Evolutionary conservation across 2,797 vertebrate genomes (phyloP).

Genomic region (Pseudotriccus pelzelni): DNA sequence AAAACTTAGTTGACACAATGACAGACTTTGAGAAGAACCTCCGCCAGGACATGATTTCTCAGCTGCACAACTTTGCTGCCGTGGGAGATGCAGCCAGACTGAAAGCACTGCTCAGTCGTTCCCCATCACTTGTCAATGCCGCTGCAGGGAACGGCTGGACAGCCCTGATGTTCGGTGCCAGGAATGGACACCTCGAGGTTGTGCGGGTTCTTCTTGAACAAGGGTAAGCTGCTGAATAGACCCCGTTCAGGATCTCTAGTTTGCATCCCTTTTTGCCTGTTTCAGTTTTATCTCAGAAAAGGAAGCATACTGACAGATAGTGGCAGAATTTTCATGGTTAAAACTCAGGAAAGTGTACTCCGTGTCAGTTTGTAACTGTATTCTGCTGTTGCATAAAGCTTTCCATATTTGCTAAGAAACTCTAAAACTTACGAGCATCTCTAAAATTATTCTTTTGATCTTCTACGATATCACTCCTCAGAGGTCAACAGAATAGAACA

Average conservation of each 20-base stretch:
- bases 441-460: background rate
- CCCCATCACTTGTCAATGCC: constrained; percentile 80
- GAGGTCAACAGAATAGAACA: background rate
- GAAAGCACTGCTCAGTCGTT: constrained; percentile 71
- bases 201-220: constrained; percentile 81
- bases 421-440: background rate
- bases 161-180: constrained; percentile 88
- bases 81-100: constrained; percentile 80
- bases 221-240: constrained; percentile 77
- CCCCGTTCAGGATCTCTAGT: background rate
- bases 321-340: background rate
- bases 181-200: constrained; percentile 84
- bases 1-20: constrained; percentile 67
- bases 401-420: background rate
- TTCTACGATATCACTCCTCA: background rate
- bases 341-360: background rate
- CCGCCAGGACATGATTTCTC: constrained; percentile 75
- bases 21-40: constrained; percentile 67
- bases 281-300: background rate
- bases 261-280: background rate
- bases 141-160: constrained; percentile 86
- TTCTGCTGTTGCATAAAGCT: background rate
- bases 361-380: background rate
- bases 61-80: constrained; percentile 81
- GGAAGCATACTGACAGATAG: background rate